Percentiles rank a stretch among this genome's conserved stretches.
These are phyloP conservation scores for Agonopterix heracliana DNA, from an alignment of 2,888 invertebrate species.

Conservation along the genomic window DNA sequence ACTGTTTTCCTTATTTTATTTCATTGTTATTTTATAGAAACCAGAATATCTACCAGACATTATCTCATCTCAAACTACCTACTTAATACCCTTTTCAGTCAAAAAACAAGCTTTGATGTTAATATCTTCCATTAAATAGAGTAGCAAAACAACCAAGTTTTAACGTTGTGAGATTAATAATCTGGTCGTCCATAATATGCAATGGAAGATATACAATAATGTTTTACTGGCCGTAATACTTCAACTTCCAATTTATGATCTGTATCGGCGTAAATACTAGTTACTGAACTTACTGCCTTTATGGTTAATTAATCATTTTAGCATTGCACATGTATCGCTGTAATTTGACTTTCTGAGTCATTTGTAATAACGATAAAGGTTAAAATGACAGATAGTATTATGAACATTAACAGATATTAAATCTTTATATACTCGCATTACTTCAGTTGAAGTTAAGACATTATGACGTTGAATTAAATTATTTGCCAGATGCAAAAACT, in stretches of 20 bases:
- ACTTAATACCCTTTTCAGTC: too few relatives aligned
- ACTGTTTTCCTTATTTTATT: too few relatives aligned
- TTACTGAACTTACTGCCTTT: neutral
- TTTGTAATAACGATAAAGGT: slow-evolving; percentile 5
- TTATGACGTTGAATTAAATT: too few relatives aligned
- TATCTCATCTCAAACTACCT: too few relatives aligned
- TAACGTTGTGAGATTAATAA: slow-evolving; percentile 2
- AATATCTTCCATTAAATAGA: too few relatives aligned
- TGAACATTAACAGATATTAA: slow-evolving; percentile 6
- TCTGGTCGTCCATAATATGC: slow-evolving; percentile 5
- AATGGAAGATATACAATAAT: slow-evolving; percentile 6
- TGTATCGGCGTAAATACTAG: slow-evolving; percentile 4
- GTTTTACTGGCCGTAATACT: slow-evolving; percentile 7
- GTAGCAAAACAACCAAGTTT: too few relatives aligned
- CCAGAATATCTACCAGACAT: too few relatives aligned
- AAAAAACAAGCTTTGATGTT: too few relatives aligned
- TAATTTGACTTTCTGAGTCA: slow-evolving; percentile 1
- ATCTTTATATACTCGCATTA: neutral
- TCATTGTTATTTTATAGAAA: too few relatives aligned
- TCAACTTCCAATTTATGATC: slow-evolving; percentile 7
- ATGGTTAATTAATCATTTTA: slow-evolving; percentile 5
- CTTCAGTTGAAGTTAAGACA: neutral
- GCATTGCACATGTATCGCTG: neutral
- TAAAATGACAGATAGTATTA: slow-evolving; percentile 5
- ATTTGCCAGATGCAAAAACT: neutral